Evolutionary conservation across 2,888 invertebrate species (phyloP).

Genomic region (Arrhopalites spinosus): DNA sequence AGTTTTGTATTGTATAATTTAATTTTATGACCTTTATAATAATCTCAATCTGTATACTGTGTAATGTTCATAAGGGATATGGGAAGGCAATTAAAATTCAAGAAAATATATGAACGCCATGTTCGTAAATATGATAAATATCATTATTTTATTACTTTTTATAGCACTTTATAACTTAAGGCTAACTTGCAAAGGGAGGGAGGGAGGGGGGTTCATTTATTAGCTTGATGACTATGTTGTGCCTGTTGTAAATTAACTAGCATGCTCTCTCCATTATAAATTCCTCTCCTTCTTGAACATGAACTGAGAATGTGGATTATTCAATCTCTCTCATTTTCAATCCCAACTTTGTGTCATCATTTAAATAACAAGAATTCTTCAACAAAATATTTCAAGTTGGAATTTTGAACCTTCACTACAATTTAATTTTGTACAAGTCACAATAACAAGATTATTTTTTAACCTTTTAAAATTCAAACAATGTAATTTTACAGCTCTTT

Average conservation of each 20-base stretch:
- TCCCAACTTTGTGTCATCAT: neutral
- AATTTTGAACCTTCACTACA: too few species aligned
- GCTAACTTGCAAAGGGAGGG: neutral
- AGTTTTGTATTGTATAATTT: too few species aligned
- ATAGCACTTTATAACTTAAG: constrained; percentile 21
- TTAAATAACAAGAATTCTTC: too few species aligned
- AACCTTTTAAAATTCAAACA: too few species aligned
- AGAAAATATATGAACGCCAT: neutral
- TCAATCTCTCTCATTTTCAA: neutral
- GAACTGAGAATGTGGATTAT: neutral
- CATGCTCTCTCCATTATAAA: neutral
- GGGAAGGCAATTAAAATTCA: constrained; percentile 16
- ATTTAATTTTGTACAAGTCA: too few species aligned
- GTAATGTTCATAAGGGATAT: neutral
- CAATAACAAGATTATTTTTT: too few species aligned
- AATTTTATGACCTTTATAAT: too few species aligned
- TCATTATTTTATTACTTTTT: constrained; percentile 38
- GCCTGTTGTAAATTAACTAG: neutral
- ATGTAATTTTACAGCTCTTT: too few species aligned
- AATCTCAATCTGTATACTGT: too few species aligned
- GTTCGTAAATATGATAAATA: constrained; percentile 38
- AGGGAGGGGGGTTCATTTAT: constrained; percentile 10
- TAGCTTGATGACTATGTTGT: constrained; percentile 19
- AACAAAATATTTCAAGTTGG: too few species aligned
- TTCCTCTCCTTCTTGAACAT: neutral